Percentiles rank a stretch among this genome's conserved stretches.
Conservation (phyloP, 2,113 vertebrate species). For the Semnornis frantzii region DNA sequence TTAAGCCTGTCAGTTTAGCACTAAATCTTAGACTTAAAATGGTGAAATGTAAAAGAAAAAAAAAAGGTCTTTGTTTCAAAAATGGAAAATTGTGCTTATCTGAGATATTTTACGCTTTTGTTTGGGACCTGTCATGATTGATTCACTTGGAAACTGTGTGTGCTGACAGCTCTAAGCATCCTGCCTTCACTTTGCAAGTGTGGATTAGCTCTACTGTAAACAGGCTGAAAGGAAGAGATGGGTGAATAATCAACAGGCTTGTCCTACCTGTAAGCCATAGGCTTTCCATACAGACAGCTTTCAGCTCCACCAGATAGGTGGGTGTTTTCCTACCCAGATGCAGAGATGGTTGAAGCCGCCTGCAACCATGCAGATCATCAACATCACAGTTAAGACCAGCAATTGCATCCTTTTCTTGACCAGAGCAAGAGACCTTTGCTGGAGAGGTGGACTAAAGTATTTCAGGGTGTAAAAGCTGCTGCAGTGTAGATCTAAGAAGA, state of each 20-base stretch:
- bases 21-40: background rate
- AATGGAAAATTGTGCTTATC: background rate
- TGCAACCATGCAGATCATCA: background rate
- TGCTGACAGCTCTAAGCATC: background rate
- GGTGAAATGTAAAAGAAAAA: background rate
- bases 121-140: background rate
- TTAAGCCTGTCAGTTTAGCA: constrained; percentile 2
- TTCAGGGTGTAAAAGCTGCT: background rate
- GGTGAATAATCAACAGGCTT: background rate
- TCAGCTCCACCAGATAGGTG: background rate
- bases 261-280: background rate
- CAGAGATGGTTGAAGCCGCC: background rate
- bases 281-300: background rate
- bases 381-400: background rate
- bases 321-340: background rate
- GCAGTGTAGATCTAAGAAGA: rapidly evolving
- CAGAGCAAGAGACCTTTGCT: background rate
- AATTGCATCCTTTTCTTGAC: background rate
- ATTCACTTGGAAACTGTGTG: background rate
- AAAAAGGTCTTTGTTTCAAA: background rate
- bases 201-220: background rate
- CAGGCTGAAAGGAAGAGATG: background rate
- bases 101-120: background rate
- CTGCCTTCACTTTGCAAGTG: background rate
- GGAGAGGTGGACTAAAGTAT: background rate